Evolutionary conservation across 2,113 vertebrate species (phyloP), one percentile per base, ranked within the genome.

Genomic region (Tachuris rubrigastra): DNA sequence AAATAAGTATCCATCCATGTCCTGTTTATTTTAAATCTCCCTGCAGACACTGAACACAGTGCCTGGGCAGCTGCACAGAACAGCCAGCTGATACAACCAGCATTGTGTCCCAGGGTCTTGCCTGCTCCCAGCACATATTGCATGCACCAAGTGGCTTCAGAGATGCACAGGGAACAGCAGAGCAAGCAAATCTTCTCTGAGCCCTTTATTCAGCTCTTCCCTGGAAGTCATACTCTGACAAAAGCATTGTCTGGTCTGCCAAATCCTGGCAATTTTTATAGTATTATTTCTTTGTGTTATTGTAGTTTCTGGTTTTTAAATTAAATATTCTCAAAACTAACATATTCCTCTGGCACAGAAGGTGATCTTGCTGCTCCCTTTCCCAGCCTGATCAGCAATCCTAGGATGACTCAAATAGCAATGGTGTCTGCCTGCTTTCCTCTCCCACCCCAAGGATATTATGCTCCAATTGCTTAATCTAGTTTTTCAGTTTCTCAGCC

Each of bases 401-500:
- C 63, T 37, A 37, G 65, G n/a, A 60, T 79, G 62, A 79, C 76
- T 94, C 11, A 13, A 90, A 72, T 8, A 94, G 44, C 3, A 1
- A 46, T 58, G 55, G 33, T 87, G 55, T 83, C 69, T 93, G 85
- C 49, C 66, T 8, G 2, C 86, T 87, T 87, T 87, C 55, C 35
- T 92, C 52, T 89, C 60, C 60, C 20, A 41, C 83, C 78, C 56
- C 47, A 55, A 84, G 92, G 79, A 33, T 95, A 71, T 78, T 90
- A 87, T 41, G 60, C 85, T 93, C 76, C 90, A 92, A 62, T 96
- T 93, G 76, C 69, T 95, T 95, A 87, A 94, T 74, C 69, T 78
- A 65, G 80, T 88, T 95, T 95, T 95, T 86, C 79, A 86, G 69
- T 79, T 93, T 93, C 93, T 91, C 56, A 72, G 75, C 79, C 82